phyloP scores from a whole-genome alignment of 2,888 invertebrate genomes.

The Cinara cedri region DNA sequence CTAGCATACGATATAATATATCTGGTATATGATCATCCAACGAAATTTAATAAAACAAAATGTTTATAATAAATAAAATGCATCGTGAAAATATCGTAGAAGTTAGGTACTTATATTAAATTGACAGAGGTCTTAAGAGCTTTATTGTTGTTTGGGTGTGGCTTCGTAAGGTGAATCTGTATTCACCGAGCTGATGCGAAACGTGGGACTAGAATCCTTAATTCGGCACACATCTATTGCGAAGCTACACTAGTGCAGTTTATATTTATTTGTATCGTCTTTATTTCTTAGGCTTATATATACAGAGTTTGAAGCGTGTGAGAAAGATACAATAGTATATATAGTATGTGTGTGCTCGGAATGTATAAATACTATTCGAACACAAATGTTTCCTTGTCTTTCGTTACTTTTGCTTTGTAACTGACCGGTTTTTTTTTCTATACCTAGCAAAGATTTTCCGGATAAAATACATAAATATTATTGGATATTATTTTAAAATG shows the following conservation, averaged over 20 bases:
- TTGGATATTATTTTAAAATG: conserved; percentile 23
- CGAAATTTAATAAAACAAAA: conserved; percentile 36
- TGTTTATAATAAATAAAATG: conserved; percentile 30
- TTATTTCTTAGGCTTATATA: conserved; percentile 51
- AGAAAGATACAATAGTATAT: conserved; percentile 25
- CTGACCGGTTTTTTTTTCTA: background rate
- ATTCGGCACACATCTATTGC: conserved; percentile 51
- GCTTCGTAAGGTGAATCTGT: conserved; percentile 56
- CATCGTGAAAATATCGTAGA: conserved; percentile 20
- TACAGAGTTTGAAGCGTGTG: conserved; percentile 31
- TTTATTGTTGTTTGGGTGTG: conserved; percentile 55
- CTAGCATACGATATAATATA: too few relatives aligned
- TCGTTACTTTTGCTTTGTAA: conserved; percentile 1
- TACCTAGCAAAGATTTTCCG: background rate
- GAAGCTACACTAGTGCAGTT: conserved; percentile 43
- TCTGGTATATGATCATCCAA: background rate
- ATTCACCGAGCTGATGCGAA: conserved; percentile 53
- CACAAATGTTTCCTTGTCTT: conserved; percentile 32
- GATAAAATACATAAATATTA: conserved; percentile 1
- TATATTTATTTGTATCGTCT: conserved; percentile 57
- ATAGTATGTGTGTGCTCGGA: conserved; percentile 26
- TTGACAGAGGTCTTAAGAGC: conserved; percentile 55
- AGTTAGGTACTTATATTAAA: conserved; percentile 34
- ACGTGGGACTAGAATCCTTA: conserved; percentile 54
- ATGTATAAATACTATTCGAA: conserved; percentile 49